These are phyloP conservation scores for Zaprionus africanus DNA, from an alignment of 1,140 invertebrate species.

Conservation along the genomic window DNA sequence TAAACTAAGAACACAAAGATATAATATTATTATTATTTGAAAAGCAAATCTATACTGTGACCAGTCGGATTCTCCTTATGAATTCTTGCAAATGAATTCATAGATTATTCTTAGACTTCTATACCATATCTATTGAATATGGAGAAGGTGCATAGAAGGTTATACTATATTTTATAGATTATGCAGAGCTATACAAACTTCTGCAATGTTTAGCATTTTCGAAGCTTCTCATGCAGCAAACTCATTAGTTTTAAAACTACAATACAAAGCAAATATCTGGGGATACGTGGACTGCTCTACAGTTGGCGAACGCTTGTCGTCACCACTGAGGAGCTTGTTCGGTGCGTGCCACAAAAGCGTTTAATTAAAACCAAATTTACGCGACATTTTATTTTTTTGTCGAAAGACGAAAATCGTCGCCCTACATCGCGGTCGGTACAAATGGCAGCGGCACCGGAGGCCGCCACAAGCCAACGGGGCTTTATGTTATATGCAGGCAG, in stretches of 20 bases:
- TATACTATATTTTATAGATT: no score
- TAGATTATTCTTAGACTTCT: no score
- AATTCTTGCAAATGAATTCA: no score
- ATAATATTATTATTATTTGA: no score
- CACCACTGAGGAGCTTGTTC: constrained; percentile 45
- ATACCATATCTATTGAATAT: no score
- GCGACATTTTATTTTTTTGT: constrained; percentile 68
- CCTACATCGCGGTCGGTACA: constrained; percentile 30
- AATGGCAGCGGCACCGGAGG: constrained; percentile 20
- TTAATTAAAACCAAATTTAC: constrained; percentile 83
- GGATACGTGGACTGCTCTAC: not conserved
- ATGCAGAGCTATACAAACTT: no score
- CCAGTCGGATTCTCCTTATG: no score
- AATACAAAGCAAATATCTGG: not conserved
- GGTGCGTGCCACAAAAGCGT: constrained; percentile 77
- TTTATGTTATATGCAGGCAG: constrained; percentile 30
- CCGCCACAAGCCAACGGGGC: constrained; percentile 7
- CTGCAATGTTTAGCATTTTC: no score
- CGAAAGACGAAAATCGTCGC: constrained; percentile 56
- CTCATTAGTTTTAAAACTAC: not conserved
- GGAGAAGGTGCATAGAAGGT: no score
- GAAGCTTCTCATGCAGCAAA: not conserved
- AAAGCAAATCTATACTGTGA: no score
- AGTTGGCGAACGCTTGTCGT: constrained; percentile 9
- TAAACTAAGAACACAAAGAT: no score